A percentile compares a stretch with the other conserved stretches of the same genome.
Conservation (phyloP, 2,797 vertebrate genomes). For the Carduelis carduelis region DNA sequence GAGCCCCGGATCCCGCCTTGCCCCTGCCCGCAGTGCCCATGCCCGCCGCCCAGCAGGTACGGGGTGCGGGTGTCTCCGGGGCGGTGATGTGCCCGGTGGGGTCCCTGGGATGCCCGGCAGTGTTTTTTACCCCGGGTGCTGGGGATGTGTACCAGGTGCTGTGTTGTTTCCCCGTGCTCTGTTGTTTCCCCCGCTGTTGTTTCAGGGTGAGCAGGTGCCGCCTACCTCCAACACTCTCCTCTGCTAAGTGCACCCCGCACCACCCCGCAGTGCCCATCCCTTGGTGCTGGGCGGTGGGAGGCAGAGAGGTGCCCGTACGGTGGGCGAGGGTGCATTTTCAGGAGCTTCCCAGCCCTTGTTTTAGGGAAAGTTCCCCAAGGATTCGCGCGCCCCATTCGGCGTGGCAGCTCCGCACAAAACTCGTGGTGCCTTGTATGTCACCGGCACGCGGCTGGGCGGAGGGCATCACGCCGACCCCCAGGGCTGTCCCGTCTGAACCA, state of each 20-base stretch:
- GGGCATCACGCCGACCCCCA: fast-evolving
- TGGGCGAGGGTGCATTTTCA: background rate
- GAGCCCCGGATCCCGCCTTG: background rate
- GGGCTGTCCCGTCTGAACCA: fast-evolving
- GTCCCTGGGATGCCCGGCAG: background rate
- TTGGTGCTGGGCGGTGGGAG: background rate
- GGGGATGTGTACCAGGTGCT: background rate
- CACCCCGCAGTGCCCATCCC: background rate
- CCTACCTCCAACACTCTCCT: no score
- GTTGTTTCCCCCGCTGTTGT: background rate
- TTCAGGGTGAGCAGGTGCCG: background rate
- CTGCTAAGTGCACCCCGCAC: fast-evolving
- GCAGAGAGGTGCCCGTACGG: no score
- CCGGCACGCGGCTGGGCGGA: fast-evolving
- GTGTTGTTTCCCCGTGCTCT: background rate
- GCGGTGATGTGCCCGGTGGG: no score
- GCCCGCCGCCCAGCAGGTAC: slow-evolving; percentile 1
- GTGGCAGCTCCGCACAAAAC: fast-evolving
- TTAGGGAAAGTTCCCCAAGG: background rate
- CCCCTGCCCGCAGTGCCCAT: background rate
- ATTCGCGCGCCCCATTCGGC: fast-evolving
- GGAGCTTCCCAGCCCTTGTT: background rate
- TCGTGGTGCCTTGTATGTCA: fast-evolving
- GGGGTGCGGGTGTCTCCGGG: background rate
- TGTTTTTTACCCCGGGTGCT: background rate